Conservation (phyloP, 2,888 invertebrate species). For the Galeopsomyia nigrocyanea region DNA sequence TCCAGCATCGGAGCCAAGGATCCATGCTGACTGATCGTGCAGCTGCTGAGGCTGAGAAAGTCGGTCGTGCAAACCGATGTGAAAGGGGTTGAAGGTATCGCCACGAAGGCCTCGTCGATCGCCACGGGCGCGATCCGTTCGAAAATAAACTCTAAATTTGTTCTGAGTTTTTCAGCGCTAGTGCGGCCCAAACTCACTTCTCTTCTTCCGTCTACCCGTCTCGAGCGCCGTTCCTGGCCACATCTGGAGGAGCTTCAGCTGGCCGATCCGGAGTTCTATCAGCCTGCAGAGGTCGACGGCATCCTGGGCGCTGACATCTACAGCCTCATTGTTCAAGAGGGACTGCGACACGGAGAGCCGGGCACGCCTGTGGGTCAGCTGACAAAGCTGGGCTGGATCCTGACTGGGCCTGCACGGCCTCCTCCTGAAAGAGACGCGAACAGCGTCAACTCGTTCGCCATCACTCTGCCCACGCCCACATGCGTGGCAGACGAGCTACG, state of each 20-base stretch:
- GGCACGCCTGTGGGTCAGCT: constrained; percentile 22
- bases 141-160: not conserved
- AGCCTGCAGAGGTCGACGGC: not conserved
- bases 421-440: not conserved
- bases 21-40: not conserved
- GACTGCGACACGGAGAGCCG: constrained; percentile 5
- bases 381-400: constrained; percentile 27
- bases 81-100: not conserved
- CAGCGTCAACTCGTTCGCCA: not conserved
- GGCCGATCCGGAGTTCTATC: not conserved
- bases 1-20: not conserved
- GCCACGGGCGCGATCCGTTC: not conserved
- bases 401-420: constrained; percentile 11
- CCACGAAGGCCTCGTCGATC: not conserved
- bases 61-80: no score
- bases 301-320: constrained; percentile 30
- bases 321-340: constrained; percentile 9
- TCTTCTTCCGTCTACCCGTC: not conserved
- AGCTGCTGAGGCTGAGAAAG: no score
- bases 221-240: not conserved
- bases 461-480: not conserved
- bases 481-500: not conserved
- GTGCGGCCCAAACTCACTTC: not conserved
- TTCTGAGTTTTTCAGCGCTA: no score
- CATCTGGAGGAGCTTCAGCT: not conserved